Base-by-base conservation (phyloP, 2,888 invertebrate species). In the Conomelus anceps region DNA sequence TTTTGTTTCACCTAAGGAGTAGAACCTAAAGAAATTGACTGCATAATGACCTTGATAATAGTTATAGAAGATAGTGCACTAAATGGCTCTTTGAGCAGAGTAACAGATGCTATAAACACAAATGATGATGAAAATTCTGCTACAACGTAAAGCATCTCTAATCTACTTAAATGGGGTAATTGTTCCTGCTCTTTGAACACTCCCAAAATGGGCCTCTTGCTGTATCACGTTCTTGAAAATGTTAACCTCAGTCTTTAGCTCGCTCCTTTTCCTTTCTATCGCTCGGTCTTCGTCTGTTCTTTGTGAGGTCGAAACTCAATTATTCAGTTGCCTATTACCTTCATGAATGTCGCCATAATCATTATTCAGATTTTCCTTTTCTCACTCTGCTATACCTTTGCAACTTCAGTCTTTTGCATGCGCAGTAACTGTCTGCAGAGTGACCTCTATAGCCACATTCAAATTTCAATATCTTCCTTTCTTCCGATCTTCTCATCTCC, bases 101-200 rank as follows among this genome's bases (percentile, higher is more conserved):
- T n/a, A 63, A 63, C 63, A 20, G 63, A n/a, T n/a, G 63, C 63
- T 63, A 63, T 63, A 63, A 63, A 63, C 63, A 63, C 63, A 63
- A 63, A 63, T 63, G 63, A 63, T 63, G 63, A 63, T 63, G 63
- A 63, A n/a, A 63, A 63, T 63, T 63, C 63, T 4, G 63, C 63
- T 63, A 0, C 11, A 63, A 63, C 63, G 63, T 63, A n/a, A 26
- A 86, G 29, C 86, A 29, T 26, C 29, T 22, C 29, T 29, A 86
- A 86, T 86, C 86, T 29, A 22, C 26, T 86, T 86, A 86, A 86
- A 29, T n/a, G 22, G n/a, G 26, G 24, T 86, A 86, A 86, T 86
- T 86, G 86, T 86, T 86, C 22, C 86, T 26, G 86, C 22, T 22
- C 86, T 86, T 86, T 86, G 86, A 86, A 26, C 20, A 23, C 22